Percentiles rank a stretch among this genome's conserved stretches.
phyloP scores from a whole-genome alignment of 2,113 vertebrate species.

The Myrmecobius fasciatus region DNA sequence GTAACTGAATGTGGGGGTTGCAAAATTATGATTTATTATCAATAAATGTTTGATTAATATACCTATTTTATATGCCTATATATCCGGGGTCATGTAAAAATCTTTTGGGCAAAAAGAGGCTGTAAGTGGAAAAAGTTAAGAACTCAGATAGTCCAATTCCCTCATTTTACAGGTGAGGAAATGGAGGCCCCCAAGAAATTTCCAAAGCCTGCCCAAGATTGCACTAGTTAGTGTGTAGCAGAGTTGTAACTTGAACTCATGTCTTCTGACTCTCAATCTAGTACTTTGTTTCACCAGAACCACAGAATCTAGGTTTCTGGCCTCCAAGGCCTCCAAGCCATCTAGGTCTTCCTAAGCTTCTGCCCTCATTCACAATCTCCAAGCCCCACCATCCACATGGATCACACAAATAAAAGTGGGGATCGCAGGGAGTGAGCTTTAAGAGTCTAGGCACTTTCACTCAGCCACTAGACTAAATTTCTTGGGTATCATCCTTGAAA shows the following conservation, averaged over 20 bases:
- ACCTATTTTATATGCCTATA: too few species aligned
- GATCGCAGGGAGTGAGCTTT: background rate
- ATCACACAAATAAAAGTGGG: background rate
- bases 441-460: background rate
- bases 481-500: background rate
- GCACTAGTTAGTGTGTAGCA: background rate
- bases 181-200: background rate
- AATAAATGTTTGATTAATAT: too few species aligned
- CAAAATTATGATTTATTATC: too few species aligned
- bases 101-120: too few species aligned
- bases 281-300: background rate
- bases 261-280: background rate
- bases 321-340: background rate
- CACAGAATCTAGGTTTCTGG: background rate
- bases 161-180: conserved; percentile 7
- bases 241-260: conserved; percentile 17
- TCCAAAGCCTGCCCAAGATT: background rate
- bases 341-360: background rate
- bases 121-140: too few species aligned
- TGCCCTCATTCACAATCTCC: background rate
- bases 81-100: too few species aligned
- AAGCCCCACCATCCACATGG: background rate
- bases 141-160: too few species aligned
- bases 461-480: background rate
- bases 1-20: too few species aligned